Conservation (phyloP, 2,888 invertebrate genomes). For the Boloria euphrosyne region DNA sequence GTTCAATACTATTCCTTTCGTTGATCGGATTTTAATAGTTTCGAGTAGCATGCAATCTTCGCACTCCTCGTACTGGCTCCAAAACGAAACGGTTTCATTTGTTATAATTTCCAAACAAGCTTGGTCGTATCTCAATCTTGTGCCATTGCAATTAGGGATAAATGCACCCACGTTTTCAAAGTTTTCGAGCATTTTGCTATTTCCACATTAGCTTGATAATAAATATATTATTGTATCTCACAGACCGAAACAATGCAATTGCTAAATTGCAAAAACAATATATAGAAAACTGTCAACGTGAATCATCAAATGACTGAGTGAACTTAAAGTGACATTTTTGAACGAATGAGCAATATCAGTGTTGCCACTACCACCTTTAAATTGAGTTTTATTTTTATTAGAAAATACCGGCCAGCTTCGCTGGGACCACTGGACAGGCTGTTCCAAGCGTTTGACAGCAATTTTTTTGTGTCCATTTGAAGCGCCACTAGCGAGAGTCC, state of each 20-base stretch:
- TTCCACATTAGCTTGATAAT: conserved; percentile 50
- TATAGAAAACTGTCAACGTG: conserved; percentile 36
- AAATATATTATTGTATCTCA: conserved; percentile 14
- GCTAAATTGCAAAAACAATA: conserved; percentile 45
- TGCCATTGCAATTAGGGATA: conserved; percentile 61
- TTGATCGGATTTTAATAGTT: conserved; percentile 48
- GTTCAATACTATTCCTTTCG: conserved; percentile 54
- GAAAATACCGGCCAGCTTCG: too few species aligned
- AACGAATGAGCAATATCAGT: not conserved
- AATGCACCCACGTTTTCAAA: conserved; percentile 73
- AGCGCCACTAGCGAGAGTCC: too few species aligned
- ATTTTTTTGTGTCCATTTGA: too few species aligned
- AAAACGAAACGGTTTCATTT: conserved; percentile 58
- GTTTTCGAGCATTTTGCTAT: conserved; percentile 57
- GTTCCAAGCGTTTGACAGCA: too few species aligned
- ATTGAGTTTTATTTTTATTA: too few species aligned
- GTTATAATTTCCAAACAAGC: conserved; percentile 73
- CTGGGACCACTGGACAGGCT: too few species aligned
- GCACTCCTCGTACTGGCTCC: conserved; percentile 75
- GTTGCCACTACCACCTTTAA: too few species aligned
- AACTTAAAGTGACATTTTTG: conserved; percentile 2
- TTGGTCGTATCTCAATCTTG: conserved; percentile 64
- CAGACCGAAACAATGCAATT: conserved; percentile 46
- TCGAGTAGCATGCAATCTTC: conserved; percentile 64
- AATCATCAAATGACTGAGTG: conserved; percentile 30